These are phyloP conservation scores for Psylliodes chrysocephalus DNA, from an alignment of 2,888 invertebrate species.

Conservation along the genomic window DNA sequence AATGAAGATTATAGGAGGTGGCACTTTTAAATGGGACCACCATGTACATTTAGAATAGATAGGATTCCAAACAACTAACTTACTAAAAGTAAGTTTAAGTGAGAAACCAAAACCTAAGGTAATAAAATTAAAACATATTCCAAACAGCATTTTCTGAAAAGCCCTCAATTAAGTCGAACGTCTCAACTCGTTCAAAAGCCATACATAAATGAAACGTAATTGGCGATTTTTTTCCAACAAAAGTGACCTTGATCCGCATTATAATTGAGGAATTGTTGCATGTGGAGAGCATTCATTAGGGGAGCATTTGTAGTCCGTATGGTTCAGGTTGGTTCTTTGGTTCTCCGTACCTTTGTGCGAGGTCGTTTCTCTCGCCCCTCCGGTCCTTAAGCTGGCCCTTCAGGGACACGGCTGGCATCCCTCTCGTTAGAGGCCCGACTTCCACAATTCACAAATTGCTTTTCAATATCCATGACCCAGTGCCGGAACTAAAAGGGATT, in stretches of 20 bases:
- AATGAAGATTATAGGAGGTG: no score
- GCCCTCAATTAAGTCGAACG: slow-evolving; percentile 22
- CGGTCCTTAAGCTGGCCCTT: slow-evolving; percentile 51
- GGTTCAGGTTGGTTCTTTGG: slow-evolving; percentile 41
- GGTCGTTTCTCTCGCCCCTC: slow-evolving; percentile 31
- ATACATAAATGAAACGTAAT: slow-evolving; percentile 34
- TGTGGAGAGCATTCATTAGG: slow-evolving; percentile 43
- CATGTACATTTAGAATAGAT: no score
- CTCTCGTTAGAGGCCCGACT: slow-evolving; percentile 56
- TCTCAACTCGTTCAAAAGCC: slow-evolving; percentile 12
- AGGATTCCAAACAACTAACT: no score
- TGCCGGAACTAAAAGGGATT: slow-evolving; percentile 22
- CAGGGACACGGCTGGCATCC: slow-evolving; percentile 58
- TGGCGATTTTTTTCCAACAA: slow-evolving; percentile 41
- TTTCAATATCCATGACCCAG: slow-evolving; percentile 57
- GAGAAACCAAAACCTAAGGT: no score
- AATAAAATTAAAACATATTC: no score
- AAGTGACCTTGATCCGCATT: slow-evolving; percentile 39
- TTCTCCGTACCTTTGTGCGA: slow-evolving; percentile 34
- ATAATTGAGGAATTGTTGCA: slow-evolving; percentile 45
- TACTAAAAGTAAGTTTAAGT: no score
- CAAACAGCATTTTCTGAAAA: neutral
- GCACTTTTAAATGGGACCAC: no score
- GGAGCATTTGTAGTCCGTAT: slow-evolving; percentile 36
- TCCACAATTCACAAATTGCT: slow-evolving; percentile 64